Base-by-base conservation (phyloP, 2,797 vertebrate genomes). In the Mormyrus hasselquistii region DNA sequence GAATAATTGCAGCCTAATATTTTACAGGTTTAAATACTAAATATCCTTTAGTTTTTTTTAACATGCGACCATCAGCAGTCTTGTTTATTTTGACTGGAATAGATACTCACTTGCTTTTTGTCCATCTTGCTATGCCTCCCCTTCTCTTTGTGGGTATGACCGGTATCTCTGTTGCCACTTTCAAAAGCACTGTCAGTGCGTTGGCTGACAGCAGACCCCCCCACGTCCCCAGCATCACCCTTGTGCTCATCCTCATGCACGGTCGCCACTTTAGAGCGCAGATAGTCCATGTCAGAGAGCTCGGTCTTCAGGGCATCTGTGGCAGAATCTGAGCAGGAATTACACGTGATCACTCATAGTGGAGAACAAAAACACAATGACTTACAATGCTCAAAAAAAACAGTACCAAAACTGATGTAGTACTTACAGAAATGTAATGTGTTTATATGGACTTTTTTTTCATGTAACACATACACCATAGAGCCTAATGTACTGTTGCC, bases 231-330 rank as follows among this genome's bases (percentile, higher is more conserved):
- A 0, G 91, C 88, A 62, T 92, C 92, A 1, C 93, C 92, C 0
- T 76, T 92, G 0, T 92, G 92, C 1, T 76, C 91, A 0, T 90
- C 92, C 8, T 91, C 94, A 1, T 93, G 79, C 29, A 93, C 94
- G 87, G 89, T 90, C 89, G 97, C 96, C 92, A 98, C 92, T 92
- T 99, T 99, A 22, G 97, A 98, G 65, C 96, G 97, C 92, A 99
- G 95, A 93, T 99, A 99, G 4, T 99, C 98, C 98, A 99, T 98
- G 93, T 99, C 99, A 0, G 98, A 99, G 69, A 99, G 92, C 3
- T 92, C 94, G 59, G 94, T 92, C 92, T 95, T 94, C 57, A 95
- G 90, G 4, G 95, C 95, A 88, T 94, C 92, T 91, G 95, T 95
- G 29, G 88, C n/a, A 34, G 90, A 10, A 90, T 86, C 95, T 96